phyloP scores from a whole-genome alignment of 2,888 invertebrate genomes.

The Dendrolimus houi region DNA sequence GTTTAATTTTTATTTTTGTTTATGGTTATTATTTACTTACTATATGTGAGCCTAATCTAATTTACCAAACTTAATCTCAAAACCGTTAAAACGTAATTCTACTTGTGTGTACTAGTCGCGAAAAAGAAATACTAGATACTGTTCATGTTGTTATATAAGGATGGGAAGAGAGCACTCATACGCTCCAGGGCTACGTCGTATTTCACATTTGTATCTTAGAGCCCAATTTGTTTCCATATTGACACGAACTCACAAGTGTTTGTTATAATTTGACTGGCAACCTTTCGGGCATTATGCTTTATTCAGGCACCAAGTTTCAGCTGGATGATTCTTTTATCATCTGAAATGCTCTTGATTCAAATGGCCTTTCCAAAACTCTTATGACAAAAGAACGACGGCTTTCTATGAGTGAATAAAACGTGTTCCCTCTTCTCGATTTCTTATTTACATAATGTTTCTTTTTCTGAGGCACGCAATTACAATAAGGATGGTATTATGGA shows the following conservation, averaged over 20 bases:
- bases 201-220: conserved; percentile 16
- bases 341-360: conserved; percentile 50
- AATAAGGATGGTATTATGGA: conserved; percentile 11
- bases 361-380: conserved; percentile 41
- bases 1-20: too few relatives aligned
- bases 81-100: too few relatives aligned
- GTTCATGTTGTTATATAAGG: too few relatives aligned
- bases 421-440: conserved; percentile 38
- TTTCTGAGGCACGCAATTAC: conserved; percentile 18
- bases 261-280: conserved; percentile 27
- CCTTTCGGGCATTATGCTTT: background rate
- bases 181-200: too few relatives aligned
- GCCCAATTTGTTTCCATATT: conserved; percentile 30
- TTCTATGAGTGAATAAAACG: conserved; percentile 49
- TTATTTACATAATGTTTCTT: conserved; percentile 44
- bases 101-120: too few relatives aligned
- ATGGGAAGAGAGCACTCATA: too few relatives aligned
- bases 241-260: conserved; percentile 24
- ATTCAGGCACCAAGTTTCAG: conserved; percentile 15
- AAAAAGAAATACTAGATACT: too few relatives aligned
- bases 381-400: conserved; percentile 45
- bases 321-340: conserved; percentile 54
- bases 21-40: too few relatives aligned
- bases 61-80: too few relatives aligned
- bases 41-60: too few relatives aligned